Evolutionary conservation across 2,113 vertebrate genomes (phyloP).

Genomic region (Nycticebus coucang): DNA sequence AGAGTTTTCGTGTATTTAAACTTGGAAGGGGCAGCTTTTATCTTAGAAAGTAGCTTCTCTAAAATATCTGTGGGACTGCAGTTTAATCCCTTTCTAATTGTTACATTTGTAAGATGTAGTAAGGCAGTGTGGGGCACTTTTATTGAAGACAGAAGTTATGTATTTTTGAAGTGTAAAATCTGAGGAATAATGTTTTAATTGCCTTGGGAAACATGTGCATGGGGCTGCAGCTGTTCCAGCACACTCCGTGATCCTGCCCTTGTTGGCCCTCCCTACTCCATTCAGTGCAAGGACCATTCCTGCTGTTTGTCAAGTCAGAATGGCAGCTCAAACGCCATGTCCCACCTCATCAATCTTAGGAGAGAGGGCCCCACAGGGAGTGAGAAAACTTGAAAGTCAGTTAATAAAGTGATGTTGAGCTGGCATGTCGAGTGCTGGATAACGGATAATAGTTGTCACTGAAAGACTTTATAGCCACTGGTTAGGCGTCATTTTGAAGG

Average conservation of each 20-base stretch:
- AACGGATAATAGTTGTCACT: constrained; percentile 73
- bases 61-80: constrained; percentile 63
- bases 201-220: constrained; percentile 25
- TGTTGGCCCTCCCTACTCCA: not conserved
- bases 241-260: not conserved
- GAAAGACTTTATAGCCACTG: constrained; percentile 64
- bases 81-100: constrained; percentile 64
- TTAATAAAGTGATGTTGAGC: constrained; percentile 71
- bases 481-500: constrained; percentile 57
- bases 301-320: constrained; percentile 41
- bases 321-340: constrained; percentile 47
- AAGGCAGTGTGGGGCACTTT: constrained; percentile 63
- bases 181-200: constrained; percentile 50
- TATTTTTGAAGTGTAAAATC: constrained; percentile 61
- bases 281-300: not conserved
- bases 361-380: constrained; percentile 59
- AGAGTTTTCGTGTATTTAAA: constrained; percentile 78
- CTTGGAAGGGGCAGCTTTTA: constrained; percentile 58
- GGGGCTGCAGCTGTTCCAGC: not conserved
- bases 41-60: constrained; percentile 68
- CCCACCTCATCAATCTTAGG: constrained; percentile 71
- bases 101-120: constrained; percentile 47
- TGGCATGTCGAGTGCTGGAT: constrained; percentile 65
- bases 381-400: constrained; percentile 59
- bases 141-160: constrained; percentile 65